Percentiles rank a stretch among this genome's conserved stretches.
Conservation (phyloP, 1,140 invertebrate species). For the Sinonovacula constricta region DNA sequence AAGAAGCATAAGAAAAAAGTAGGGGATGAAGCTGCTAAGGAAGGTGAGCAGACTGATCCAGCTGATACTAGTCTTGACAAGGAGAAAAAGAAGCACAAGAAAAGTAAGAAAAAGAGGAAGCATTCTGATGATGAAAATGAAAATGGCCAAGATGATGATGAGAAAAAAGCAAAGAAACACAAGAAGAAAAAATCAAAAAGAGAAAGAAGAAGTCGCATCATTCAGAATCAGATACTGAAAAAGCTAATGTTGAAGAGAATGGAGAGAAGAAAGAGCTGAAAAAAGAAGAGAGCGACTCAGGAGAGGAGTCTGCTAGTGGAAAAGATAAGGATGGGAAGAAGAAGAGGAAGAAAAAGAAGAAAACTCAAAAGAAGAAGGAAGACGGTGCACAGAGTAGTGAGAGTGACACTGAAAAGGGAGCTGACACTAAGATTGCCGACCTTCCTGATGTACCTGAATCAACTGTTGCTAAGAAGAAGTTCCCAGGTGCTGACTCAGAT, state of each 20-base stretch:
- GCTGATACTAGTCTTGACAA: constrained; percentile 43
- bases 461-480: constrained; percentile 20
- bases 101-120: constrained; percentile 54
- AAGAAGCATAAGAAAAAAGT: constrained; percentile 54
- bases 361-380: constrained; percentile 34
- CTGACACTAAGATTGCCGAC: constrained; percentile 37
- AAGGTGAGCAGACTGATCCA: constrained; percentile 21
- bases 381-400: constrained; percentile 42
- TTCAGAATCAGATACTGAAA: constrained; percentile 52
- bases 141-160: constrained; percentile 46
- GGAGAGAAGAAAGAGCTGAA: constrained; percentile 52
- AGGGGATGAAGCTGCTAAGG: constrained; percentile 32
- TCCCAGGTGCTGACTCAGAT: constrained; percentile 46
- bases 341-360: constrained; percentile 50
- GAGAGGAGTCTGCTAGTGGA: constrained; percentile 39
- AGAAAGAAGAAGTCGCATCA: constrained; percentile 52
- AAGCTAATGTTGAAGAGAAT: constrained; percentile 53
- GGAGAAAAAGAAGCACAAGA: constrained; percentile 58
- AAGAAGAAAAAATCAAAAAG: constrained; percentile 49
- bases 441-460: not conserved
- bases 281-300: constrained; percentile 51
- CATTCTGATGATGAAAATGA: constrained; percentile 47
- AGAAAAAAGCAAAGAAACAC: constrained; percentile 48
- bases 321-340: constrained; percentile 51
- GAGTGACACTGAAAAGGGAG: constrained; percentile 38